These are phyloP conservation scores for Dinocampus coccinellae DNA, from an alignment of 2,888 invertebrate species.

Conservation along the genomic window DNA sequence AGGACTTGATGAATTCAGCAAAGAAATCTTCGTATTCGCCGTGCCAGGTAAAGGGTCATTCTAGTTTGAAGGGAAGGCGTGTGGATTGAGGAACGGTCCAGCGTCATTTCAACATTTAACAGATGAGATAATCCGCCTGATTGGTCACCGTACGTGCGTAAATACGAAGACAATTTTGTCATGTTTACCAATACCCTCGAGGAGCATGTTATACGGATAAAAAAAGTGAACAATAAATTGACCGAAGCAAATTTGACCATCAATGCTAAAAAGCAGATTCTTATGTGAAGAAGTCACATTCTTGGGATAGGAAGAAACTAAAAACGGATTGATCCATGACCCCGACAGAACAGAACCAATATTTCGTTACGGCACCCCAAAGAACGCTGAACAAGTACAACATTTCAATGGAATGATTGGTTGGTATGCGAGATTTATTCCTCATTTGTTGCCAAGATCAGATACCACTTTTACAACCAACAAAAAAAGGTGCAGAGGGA, in stretches of 20 bases:
- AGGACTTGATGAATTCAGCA: not conserved
- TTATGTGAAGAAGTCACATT: not conserved
- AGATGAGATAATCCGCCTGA: not conserved
- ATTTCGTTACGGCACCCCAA: not conserved
- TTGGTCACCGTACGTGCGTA: not conserved
- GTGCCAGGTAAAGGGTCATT: constrained; percentile 41
- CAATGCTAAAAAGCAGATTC: not conserved
- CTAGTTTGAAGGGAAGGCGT: not conserved
- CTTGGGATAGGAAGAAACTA: not conserved
- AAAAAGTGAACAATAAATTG: not conserved
- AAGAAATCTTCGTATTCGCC: constrained; percentile 41
- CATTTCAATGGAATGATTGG: not conserved
- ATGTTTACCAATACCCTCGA: not conserved
- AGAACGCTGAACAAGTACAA: too few species aligned
- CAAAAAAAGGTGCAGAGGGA: not conserved
- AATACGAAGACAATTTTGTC: not conserved
- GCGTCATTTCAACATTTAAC: not conserved
- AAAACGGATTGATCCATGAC: not conserved
- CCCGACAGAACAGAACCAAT: not conserved
- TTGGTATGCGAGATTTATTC: not conserved
- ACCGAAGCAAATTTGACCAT: not conserved
- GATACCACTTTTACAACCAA: not conserved
- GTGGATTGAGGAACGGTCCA: not conserved
- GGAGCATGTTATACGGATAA: not conserved
- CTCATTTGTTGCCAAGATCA: not conserved